Evolutionary conservation across 2,797 vertebrate genomes (phyloP).

Genomic region (Neoniphon sammara): DNA sequence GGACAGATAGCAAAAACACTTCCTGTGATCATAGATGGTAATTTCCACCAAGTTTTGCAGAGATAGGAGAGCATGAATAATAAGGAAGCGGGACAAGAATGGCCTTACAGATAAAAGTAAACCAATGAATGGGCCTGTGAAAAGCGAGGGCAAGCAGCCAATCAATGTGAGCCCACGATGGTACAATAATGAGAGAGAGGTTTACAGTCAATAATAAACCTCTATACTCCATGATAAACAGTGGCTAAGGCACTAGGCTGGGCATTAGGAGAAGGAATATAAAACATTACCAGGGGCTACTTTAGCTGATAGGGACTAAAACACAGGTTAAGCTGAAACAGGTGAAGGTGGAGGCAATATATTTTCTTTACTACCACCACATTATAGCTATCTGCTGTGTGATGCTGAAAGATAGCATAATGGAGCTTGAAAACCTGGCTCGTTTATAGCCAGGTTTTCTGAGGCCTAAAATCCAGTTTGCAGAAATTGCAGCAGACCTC

Average conservation of each 20-base stretch:
- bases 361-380: background rate
- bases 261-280: constrained; percentile 22
- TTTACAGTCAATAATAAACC: constrained; percentile 61
- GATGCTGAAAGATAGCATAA: background rate
- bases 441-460: background rate
- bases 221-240: constrained; percentile 34
- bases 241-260: constrained; percentile 12
- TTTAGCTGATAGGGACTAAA: constrained; percentile 15
- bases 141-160: constrained; percentile 47
- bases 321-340: background rate
- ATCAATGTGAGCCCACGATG: constrained; percentile 50
- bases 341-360: background rate
- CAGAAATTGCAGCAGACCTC: too few species aligned
- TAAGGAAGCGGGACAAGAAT: constrained; percentile 37
- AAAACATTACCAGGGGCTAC: constrained; percentile 22
- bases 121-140: constrained; percentile 49
- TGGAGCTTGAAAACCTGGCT: background rate
- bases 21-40: constrained; percentile 64
- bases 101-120: constrained; percentile 60
- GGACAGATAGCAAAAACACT: constrained; percentile 62
- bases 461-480: background rate
- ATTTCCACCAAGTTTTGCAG: constrained; percentile 61
- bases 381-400: background rate
- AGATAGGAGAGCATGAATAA: constrained; percentile 50
- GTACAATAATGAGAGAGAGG: constrained; percentile 59